Evolutionary conservation across 1,140 invertebrate genomes (phyloP), one percentile per base, ranked within the genome.

Genomic region (Bombus impatiens): DNA sequence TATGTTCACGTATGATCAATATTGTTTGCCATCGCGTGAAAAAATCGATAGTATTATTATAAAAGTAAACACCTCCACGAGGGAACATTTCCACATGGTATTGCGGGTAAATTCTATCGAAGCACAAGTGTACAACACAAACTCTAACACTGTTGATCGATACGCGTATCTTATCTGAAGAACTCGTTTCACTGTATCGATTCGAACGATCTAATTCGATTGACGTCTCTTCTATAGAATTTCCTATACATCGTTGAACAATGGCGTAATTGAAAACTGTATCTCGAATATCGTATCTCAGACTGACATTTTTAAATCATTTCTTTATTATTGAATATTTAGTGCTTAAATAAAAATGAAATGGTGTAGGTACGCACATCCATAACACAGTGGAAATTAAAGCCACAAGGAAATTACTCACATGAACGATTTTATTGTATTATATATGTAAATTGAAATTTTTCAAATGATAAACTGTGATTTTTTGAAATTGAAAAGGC

Each of bases 1-100:
- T 18, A 1, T 6, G 28, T 35, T 22, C 15, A 40, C 2, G n/a
- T 13, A 37, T 12, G 76, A 78, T 62, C 40, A 15, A 44, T 78
- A 78, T 32, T 65, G 25, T 42, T 78, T 65, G 59, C 3, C 9
- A 57, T 42, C 44, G 44, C 25, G 53, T 6, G 42, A 79, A 68
- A 67, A 79, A 68, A 67, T 68, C n/a, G 78, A 79, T 79, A 79
- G 22, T 28, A 35, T 32, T 62, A 32, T 47, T 67, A 47, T n/a
- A 15, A 79, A 79, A 35, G 62, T 35, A 67, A 79, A 79, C 32
- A 59, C 22, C 1, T 32, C 40, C 53, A 40, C 35, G 9, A 22
- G 35, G 37, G 42, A 42, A 42, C 18, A 13, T 62, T 42, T 42
- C 37, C 65, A 40, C 78, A 10, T 80, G 42, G 25, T 25, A 15